Percentiles rank a stretch among this genome's conserved stretches.
These are phyloP conservation scores for Eupelmus urozonus DNA, from an alignment of 2,888 invertebrate species.

Conservation along the genomic window DNA sequence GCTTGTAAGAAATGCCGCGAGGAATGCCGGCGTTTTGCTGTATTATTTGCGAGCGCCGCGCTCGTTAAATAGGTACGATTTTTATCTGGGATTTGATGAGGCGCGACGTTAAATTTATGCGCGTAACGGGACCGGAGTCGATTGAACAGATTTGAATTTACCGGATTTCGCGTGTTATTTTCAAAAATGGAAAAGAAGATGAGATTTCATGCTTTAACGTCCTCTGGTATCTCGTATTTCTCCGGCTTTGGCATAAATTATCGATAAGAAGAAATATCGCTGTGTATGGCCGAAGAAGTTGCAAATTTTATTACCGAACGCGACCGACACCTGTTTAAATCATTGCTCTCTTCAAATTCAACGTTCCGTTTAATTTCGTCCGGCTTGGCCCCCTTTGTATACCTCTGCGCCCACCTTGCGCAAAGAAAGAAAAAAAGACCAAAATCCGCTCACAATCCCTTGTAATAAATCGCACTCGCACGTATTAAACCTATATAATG, in stretches of 20 bases:
- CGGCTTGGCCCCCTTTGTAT: too few species aligned
- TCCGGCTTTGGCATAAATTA: too few species aligned
- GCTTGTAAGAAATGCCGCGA: too few species aligned
- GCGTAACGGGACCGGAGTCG: conserved; percentile 16
- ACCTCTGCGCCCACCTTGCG: too few species aligned
- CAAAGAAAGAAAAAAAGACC: too few species aligned
- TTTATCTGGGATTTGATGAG: conserved; percentile 25
- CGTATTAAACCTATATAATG: conserved; percentile 22
- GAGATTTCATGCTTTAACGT: not conserved
- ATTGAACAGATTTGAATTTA: conserved; percentile 17
- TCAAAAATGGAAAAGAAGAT: not conserved
- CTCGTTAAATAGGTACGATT: conserved; percentile 6
- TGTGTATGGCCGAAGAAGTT: too few species aligned
- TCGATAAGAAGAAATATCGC: too few species aligned
- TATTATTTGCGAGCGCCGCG: not conserved
- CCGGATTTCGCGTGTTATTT: not conserved
- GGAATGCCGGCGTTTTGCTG: not conserved
- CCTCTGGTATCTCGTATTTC: too few species aligned
- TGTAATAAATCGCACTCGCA: not conserved
- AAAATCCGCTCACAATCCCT: not conserved
- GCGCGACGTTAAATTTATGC: conserved; percentile 1
- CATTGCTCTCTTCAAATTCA: too few species aligned
- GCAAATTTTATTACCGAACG: too few species aligned
- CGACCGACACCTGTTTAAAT: too few species aligned
- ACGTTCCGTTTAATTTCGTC: too few species aligned